Conservation (phyloP, 23 tunicate genomes). For the Styela clava region DNA sequence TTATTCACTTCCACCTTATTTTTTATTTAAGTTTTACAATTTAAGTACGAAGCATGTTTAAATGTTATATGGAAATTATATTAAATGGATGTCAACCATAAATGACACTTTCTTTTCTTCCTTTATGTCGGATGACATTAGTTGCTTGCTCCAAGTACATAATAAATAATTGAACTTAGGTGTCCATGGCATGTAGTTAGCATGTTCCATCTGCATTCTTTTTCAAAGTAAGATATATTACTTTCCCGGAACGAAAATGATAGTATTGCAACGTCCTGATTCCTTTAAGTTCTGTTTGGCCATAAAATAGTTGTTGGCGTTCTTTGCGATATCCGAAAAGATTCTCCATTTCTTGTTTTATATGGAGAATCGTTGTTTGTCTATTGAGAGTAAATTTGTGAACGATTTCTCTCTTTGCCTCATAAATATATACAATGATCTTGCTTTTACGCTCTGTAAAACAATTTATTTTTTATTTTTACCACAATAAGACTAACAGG, state of each 20-base stretch:
- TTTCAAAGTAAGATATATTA: neutral
- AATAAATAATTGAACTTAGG: too few species aligned
- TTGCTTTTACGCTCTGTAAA: neutral
- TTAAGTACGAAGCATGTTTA: too few species aligned
- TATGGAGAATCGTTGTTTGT: neutral
- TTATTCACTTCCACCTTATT: too few species aligned
- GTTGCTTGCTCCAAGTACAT: too few species aligned
- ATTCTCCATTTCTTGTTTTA: neutral
- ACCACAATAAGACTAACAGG: too few species aligned
- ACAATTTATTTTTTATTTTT: too few species aligned
- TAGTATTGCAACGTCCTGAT: neutral
- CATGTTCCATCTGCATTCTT: neutral
- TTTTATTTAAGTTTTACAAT: too few species aligned
- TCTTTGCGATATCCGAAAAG: neutral
- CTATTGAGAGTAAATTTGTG: neutral
- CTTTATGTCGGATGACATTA: too few species aligned
- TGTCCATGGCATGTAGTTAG: neutral
- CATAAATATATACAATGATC: neutral
- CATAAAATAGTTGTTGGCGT: neutral
- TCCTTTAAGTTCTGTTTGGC: neutral
- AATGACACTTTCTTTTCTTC: too few species aligned
- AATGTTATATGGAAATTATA: too few species aligned
- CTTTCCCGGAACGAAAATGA: neutral
- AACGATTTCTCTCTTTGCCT: neutral
- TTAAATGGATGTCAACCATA: too few species aligned